Evolutionary conservation across 2,888 invertebrate species (phyloP), one percentile per base, ranked within the genome.

Genomic region (Caenorhabditis sp.): DNA sequence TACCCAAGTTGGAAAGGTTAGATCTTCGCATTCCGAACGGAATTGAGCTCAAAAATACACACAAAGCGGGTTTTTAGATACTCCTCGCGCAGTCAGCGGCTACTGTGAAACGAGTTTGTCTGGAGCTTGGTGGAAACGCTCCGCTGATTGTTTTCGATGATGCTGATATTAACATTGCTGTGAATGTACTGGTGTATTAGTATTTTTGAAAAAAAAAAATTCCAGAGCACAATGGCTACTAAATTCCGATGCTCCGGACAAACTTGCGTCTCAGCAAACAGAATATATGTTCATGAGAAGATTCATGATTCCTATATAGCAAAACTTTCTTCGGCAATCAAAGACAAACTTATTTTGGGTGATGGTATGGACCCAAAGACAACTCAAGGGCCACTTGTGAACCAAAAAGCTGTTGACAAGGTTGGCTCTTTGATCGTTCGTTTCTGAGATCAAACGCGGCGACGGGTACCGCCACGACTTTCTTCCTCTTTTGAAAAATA

Each of bases 101-200:
- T 53, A 95, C 96, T 1, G 94, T 99, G 61, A 99, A 99, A 92
- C 94, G 96, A 81, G 94, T 98, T 5, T 94, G 95, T n/a, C 93
- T 99, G 82, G 99, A 99, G 92, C 93, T 99, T 65, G 99, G 99
- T 40, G 99, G 99, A 8, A 99, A 99, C 94, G 98, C 98, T 0
- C 97, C 99, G 0, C 97, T 97, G 90, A 96, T 99, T 89, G 96
- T 99, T 6, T 98, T 98, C 91, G 94, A 96, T 74, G 95, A 95
- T 80, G 98, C 98, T 1, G 95, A 98, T 92, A 90, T 99, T 24
- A 95, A 96, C 81, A 94, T 94, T 89, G 97, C 98, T 1, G 94
- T 97, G 0, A 94, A 88, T 62, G 93, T 93, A 22, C n/a, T n/a
- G n/a, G n/a, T n/a, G n/a, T n/a, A n/a, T n/a, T n/a, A n/a, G n/a